Percentiles rank a stretch among this genome's conserved stretches.
These are phyloP conservation scores for Thamnophis elegans DNA, from an alignment of 2,797 vertebrate genomes.

Conservation along the genomic window DNA sequence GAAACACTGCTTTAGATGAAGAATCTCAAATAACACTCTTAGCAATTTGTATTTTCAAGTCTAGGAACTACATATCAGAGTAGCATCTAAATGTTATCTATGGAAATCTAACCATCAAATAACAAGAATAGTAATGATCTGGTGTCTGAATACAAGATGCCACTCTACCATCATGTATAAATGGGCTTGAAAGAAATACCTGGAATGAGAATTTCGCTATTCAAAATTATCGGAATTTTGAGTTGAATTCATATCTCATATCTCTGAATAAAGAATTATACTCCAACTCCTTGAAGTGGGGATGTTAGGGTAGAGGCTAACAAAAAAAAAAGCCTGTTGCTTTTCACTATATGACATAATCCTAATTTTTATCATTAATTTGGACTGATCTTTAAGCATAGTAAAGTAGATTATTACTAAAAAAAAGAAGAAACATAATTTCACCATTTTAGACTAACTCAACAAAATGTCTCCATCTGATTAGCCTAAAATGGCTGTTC, in stretches of 20 bases:
- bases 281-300: not conserved
- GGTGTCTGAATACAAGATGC: not conserved
- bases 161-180: not conserved
- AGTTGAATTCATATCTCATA: not conserved
- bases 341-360: not conserved
- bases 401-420: not conserved
- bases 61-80: not conserved
- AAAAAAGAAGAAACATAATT: not conserved
- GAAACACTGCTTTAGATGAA: conserved; percentile 12
- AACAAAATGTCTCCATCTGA: not conserved
- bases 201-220: not conserved
- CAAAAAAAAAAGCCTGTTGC: not conserved
- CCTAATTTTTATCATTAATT: not conserved
- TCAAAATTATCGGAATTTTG: not conserved
- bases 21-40: not conserved
- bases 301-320: not conserved
- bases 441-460: not conserved
- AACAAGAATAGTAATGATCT: not conserved
- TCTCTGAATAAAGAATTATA: not conserved
- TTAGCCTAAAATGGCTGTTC: not conserved
- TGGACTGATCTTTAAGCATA: not conserved
- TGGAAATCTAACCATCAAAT: not conserved
- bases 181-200: not conserved
- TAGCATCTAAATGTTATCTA: not conserved
- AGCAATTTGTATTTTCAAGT: conserved; percentile 9